Evolutionary conservation across 1,140 invertebrate species (phyloP).

Genomic region (Aplysia californica): DNA sequence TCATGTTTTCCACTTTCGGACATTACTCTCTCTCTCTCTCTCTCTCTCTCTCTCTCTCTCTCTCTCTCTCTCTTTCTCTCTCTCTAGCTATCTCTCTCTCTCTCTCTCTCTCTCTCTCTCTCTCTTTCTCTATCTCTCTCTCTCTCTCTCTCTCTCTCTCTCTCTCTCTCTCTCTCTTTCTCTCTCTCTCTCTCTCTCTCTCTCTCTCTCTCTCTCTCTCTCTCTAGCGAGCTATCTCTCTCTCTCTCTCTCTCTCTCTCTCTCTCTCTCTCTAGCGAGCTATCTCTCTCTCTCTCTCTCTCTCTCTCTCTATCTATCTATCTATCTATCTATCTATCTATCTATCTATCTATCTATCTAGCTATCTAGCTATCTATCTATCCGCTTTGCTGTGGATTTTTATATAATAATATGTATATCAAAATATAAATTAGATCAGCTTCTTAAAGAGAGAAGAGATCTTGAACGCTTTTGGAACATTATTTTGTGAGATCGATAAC

Average conservation of each 20-base stretch:
- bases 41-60: background rate
- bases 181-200: slow-evolving; percentile 8
- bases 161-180: slow-evolving; percentile 5
- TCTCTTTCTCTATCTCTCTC: slow-evolving; percentile 5
- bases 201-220: slow-evolving; percentile 2
- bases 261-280: background rate
- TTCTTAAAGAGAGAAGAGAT: too few species aligned
- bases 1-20: background rate
- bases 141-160: slow-evolving; percentile 8
- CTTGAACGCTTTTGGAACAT: too few species aligned
- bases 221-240: background rate
- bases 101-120: background rate
- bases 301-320: background rate
- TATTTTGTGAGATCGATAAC: too few species aligned
- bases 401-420: too few species aligned
- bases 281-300: slow-evolving; percentile 11
- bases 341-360: slow-evolving; percentile 3
- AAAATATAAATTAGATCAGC: too few species aligned
- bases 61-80: slow-evolving; percentile 1
- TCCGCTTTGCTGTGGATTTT: too few species aligned
- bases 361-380: background rate
- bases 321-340: slow-evolving; percentile 10
- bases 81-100: background rate
- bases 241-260: slow-evolving; percentile 14
- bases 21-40: background rate